A percentile compares a stretch with the other conserved stretches of the same genome.
Conservation (phyloP, 2,797 vertebrate species). For the Acomys russatus region DNA sequence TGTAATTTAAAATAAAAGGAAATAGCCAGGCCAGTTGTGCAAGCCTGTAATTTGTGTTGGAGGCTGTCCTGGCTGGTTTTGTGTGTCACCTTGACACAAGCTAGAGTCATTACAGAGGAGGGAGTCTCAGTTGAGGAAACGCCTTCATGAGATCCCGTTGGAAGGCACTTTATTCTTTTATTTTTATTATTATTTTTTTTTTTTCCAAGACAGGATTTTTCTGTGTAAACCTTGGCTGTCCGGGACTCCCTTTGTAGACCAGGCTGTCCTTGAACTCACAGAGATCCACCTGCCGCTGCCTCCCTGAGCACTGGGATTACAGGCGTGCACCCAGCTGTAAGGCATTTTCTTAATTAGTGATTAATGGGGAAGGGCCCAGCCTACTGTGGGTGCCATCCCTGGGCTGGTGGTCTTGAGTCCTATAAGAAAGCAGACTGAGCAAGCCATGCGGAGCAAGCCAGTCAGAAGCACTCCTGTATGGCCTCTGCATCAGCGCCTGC, state of each 20-base stretch:
- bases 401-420: not conserved
- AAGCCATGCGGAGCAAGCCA: no score
- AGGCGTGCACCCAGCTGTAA: not conserved
- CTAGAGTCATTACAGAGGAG: not conserved
- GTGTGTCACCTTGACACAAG: not conserved
- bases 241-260: no score
- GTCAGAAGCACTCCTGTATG: no score
- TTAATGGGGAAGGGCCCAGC: not conserved
- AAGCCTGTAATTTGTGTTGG: not conserved
- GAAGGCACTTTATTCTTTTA: no score
- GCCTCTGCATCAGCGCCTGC: no score
- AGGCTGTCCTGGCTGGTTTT: not conserved
- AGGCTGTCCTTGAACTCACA: no score
- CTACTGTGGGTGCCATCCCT: not conserved
- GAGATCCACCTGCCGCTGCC: no score
- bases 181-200: no score
- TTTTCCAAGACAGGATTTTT: no score
- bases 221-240: no score
- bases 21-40: not conserved
- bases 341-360: not conserved
- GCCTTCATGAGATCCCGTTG: not conserved
- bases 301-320: no score
- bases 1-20: slow-evolving; percentile 5
- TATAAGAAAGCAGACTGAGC: not conserved
- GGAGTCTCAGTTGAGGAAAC: not conserved